These are phyloP conservation scores for Trichomalopsis sarcophagae DNA, from an alignment of 1,140 invertebrate genomes.

Conservation along the genomic window DNA sequence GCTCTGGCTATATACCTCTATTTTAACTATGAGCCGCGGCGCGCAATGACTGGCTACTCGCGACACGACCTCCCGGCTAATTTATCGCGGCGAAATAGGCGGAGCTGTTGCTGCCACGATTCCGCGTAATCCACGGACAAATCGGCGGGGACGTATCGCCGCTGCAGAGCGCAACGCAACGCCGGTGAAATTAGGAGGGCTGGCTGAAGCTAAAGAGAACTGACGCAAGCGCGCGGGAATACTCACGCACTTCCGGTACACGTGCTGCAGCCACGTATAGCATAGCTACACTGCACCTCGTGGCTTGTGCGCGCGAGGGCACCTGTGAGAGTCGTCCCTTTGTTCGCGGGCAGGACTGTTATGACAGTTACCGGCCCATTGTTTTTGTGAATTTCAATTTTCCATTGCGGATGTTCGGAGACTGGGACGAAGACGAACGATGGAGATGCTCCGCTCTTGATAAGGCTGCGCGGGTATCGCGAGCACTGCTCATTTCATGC, in stretches of 20 bases:
- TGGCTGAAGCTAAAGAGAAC: not conserved
- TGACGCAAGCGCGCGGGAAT: not conserved
- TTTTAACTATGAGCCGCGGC: not conserved
- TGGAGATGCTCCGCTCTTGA: not conserved
- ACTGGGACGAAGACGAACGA: slow-evolving; percentile 31
- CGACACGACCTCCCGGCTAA: not conserved
- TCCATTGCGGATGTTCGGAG: slow-evolving; percentile 3
- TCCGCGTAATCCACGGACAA: slow-evolving; percentile 17
- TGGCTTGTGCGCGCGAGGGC: not conserved
- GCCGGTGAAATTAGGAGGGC: slow-evolving; percentile 16
- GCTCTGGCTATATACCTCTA: not conserved
- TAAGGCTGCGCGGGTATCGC: not conserved
- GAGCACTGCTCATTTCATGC: slow-evolving; percentile 10
- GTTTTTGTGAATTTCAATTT: slow-evolving; percentile 25
- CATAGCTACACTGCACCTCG: not conserved
- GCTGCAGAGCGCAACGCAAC: not conserved
- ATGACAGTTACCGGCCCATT: slow-evolving; percentile 19
- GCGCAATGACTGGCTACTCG: not conserved
- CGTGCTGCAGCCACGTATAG: not conserved
- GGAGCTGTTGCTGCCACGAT: slow-evolving; percentile 19
- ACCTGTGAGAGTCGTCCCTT: slow-evolving; percentile 1
- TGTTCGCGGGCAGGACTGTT: not conserved
- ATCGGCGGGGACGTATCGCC: slow-evolving; percentile 7
- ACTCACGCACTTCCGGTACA: slow-evolving; percentile 5
- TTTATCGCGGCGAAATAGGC: slow-evolving; percentile 40